Evolutionary conservation across 1,140 invertebrate species (phyloP).

Genomic region (Procambarus clarkii): DNA sequence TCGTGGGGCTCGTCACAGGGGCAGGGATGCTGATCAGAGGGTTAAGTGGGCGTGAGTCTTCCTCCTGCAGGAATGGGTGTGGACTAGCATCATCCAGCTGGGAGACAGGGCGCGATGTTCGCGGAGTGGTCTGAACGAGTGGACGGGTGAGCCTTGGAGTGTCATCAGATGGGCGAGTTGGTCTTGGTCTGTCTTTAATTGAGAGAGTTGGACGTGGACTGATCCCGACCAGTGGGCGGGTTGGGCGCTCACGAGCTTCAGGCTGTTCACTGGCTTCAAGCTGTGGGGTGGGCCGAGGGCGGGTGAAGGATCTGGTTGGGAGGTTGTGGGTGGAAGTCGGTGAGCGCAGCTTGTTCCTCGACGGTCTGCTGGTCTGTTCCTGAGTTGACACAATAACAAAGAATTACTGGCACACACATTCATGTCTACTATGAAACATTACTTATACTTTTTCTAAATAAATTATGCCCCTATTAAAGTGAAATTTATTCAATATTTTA

Average conservation of each 20-base stretch:
- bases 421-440: too few relatives aligned
- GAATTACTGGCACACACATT: too few relatives aligned
- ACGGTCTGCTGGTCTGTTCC: neutral
- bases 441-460: too few relatives aligned
- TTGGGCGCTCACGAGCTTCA: constrained; percentile 13
- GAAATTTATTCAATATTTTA: too few relatives aligned
- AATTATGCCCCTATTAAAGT: too few relatives aligned
- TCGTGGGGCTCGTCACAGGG: constrained; percentile 2
- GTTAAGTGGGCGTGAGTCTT: neutral
- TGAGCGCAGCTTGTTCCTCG: constrained; percentile 7
- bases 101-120: neutral
- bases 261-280: constrained; percentile 8
- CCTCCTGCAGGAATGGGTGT: neutral
- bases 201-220: neutral
- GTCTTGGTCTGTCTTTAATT: neutral
- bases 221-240: neutral
- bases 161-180: neutral
- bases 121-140: neutral
- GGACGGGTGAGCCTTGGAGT: neutral
- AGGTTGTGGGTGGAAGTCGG: neutral
- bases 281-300: constrained; percentile 9
- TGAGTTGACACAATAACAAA: neutral
- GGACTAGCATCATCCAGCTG: neutral
- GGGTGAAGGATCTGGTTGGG: neutral
- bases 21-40: constrained; percentile 15